Base-by-base conservation (phyloP, 2,113 vertebrate genomes). In the Scomber scombrus region DNA sequence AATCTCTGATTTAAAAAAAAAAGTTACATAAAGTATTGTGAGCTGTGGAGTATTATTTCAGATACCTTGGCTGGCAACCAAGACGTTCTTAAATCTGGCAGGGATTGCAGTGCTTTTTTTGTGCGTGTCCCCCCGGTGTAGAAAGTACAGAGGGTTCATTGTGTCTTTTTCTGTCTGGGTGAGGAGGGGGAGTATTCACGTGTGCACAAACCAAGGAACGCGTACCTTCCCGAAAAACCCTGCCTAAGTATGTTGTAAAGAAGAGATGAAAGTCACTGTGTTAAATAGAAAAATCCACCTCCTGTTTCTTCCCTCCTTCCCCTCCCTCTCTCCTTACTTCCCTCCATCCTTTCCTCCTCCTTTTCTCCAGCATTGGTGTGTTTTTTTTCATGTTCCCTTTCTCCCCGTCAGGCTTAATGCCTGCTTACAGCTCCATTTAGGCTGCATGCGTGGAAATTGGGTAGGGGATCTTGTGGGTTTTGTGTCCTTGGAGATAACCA, bases 401-500 rank as follows among this genome's bases (percentile, higher is more conserved):
- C 85, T 91, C 84, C 75, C 78, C 73, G 80, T 88, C 84, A 89
- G 90, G 89, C 89, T 93, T 93, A 92, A 91, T 89, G 88, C 90
- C 88, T 85, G 82, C 91, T 92, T 88, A 91, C 85, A 90, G 93
- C 92, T 93, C 89, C 85, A 91, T 93, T 92, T 92, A 89, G 88
- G 71, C 86, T 90, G 79, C 86, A 92, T 93, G 91, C 92, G 87
- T 93, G 90, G 85, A 92, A 93, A 94, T 94, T 93, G 91, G 87
- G 86, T 79, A 87, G 79, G 91, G 89, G 91, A 93, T 91, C 89
- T 90, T 91, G 91, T 92, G 88, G 90, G 91, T 92, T 93, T 94
- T 92, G 90, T 93, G 92, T 93, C 89, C 90, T 91, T 93, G 85
- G 86, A 93, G 93, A 93, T 94, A 93, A 93, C 92, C 90, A 90